A percentile compares a stretch with the other conserved stretches of the same genome.
phyloP scores from a whole-genome alignment of 2,113 vertebrate genomes.

The Coturnix japonica region DNA sequence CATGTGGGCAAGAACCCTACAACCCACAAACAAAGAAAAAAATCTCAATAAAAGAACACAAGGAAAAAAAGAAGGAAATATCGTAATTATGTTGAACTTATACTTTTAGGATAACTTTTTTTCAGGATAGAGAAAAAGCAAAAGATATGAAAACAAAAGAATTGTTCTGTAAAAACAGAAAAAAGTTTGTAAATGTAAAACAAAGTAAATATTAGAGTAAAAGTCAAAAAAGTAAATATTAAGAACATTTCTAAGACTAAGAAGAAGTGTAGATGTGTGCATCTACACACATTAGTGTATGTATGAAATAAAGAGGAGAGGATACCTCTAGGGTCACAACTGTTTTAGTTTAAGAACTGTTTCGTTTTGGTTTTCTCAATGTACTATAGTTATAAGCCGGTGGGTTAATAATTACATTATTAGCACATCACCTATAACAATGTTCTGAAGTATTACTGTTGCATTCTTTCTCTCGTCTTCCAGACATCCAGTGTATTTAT shows the following conservation, averaged over 20 bases:
- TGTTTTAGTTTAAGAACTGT: not conserved
- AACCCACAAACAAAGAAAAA: not conserved
- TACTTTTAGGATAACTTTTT: not conserved
- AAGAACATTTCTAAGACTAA: not conserved
- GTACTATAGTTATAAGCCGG: not conserved
- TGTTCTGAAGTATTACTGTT: not conserved
- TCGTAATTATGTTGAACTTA: not conserved
- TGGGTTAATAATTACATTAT: not conserved
- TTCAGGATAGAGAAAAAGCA: rapidly evolving
- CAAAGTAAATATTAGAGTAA: too few species aligned
- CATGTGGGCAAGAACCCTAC: too few species aligned
- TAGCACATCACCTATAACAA: not conserved
- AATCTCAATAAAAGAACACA: not conserved
- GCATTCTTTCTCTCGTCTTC: not conserved
- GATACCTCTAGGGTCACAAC: not conserved
- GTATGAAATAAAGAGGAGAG: not conserved
- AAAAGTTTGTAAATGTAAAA: not conserved
- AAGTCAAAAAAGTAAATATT: not conserved
- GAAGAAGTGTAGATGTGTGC: too few species aligned
- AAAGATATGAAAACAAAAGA: not conserved
- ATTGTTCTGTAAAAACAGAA: not conserved
- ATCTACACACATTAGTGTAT: too few species aligned
- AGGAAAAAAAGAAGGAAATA: not conserved
- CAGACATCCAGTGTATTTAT: not conserved
- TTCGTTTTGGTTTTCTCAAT: not conserved